Percentiles rank a stretch among this genome's conserved stretches.
These are phyloP conservation scores for Bolborhynchus lineola DNA, from an alignment of 2,113 vertebrate genomes.

Conservation along the genomic window DNA sequence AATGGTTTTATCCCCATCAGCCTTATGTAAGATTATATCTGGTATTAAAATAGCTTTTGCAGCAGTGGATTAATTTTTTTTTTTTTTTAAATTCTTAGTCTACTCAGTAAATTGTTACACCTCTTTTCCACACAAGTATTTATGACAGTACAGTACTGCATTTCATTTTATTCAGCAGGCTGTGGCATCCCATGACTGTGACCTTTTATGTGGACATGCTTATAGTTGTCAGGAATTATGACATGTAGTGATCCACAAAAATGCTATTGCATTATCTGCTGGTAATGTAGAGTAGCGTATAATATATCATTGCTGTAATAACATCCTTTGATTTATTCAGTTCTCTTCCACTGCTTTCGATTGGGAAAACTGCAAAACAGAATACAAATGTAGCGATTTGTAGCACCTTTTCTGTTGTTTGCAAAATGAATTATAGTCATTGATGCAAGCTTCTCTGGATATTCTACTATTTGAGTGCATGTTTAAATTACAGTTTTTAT, in stretches of 20 bases:
- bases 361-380: not conserved
- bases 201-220: slow-evolving; percentile 10
- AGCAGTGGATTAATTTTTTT: not conserved
- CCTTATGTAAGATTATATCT: not conserved
- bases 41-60: not conserved
- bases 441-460: not conserved
- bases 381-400: not conserved
- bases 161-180: not conserved
- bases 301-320: slow-evolving; percentile 2
- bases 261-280: slow-evolving; percentile 7
- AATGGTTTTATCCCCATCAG: not conserved
- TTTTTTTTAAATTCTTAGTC: not conserved
- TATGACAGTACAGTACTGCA: not conserved
- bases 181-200: not conserved
- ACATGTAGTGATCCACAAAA: slow-evolving; percentile 5
- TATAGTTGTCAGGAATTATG: not conserved
- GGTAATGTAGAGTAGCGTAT: not conserved
- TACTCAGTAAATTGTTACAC: not conserved
- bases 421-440: not conserved
- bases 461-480: not conserved
- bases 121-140: not conserved
- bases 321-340: not conserved
- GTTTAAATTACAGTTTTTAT: not conserved
- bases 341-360: not conserved
- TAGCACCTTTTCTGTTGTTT: not conserved